These are phyloP conservation scores for Mactromeris polynyma DNA, from an alignment of 2,888 invertebrate species.

Conservation along the genomic window DNA sequence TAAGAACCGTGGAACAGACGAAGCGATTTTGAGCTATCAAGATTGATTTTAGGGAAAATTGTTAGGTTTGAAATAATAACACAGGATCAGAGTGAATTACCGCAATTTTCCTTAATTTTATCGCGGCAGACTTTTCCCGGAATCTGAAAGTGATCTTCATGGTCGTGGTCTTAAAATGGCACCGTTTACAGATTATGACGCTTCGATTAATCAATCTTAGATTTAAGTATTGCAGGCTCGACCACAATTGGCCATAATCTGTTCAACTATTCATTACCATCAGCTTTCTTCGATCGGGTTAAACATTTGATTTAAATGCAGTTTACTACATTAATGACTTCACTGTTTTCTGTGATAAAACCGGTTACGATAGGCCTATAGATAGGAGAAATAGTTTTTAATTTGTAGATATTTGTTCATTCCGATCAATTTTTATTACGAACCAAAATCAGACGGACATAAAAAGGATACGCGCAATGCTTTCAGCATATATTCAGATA, in stretches of 20 bases:
- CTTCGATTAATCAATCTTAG: slow-evolving; percentile 51
- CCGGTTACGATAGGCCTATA: not conserved
- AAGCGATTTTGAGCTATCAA: slow-evolving; percentile 58
- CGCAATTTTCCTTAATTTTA: slow-evolving; percentile 80
- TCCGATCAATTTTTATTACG: no score
- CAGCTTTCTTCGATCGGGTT: not conserved
- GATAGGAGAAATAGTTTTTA: no score
- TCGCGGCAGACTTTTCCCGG: slow-evolving; percentile 55
- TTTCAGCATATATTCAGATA: no score
- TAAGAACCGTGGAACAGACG: slow-evolving; percentile 61
- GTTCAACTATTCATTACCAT: not conserved
- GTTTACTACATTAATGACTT: not conserved
- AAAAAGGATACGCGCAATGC: no score
- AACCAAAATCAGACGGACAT: no score
- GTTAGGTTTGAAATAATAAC: slow-evolving; percentile 79
- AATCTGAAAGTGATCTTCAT: slow-evolving; percentile 22
- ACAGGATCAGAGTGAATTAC: slow-evolving; percentile 79
- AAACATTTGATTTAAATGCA: not conserved
- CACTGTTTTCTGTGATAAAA: not conserved
- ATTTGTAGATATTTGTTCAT: no score
- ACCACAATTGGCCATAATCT: slow-evolving; percentile 21
- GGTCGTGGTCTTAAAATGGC: slow-evolving; percentile 28
- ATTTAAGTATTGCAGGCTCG: not conserved
- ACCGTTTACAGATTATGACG: slow-evolving; percentile 12
- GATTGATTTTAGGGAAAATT: slow-evolving; percentile 77